These are phyloP conservation scores for Chinchilla lanigera DNA, from an alignment of 2,113 vertebrate genomes.

Conservation along the genomic window DNA sequence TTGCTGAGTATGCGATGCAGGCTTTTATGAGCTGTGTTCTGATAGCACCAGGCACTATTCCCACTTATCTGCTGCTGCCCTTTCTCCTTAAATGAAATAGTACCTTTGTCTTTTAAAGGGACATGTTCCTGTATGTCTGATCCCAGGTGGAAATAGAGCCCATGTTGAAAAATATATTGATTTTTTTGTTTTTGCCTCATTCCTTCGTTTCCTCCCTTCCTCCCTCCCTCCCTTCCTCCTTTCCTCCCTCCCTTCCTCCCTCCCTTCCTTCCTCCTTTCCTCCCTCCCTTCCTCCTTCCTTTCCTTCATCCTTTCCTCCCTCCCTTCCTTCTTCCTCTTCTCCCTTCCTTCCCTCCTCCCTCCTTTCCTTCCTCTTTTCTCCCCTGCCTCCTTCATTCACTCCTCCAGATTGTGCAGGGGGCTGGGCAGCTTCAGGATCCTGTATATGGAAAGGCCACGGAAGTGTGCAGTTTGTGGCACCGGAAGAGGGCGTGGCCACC, in stretches of 20 bases:
- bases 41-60: neutral
- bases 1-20: neutral
- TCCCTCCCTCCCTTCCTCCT: fast-evolving
- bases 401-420: neutral
- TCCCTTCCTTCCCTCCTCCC: too few relatives aligned
- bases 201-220: neutral
- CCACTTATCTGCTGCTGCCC: neutral
- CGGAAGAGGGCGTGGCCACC: neutral
- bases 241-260: fast-evolving
- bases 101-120: neutral
- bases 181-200: neutral
- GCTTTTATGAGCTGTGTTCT: neutral
- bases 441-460: too few relatives aligned
- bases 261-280: too few relatives aligned
- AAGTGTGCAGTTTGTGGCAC: neutral
- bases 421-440: neutral
- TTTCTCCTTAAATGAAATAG: neutral
- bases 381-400: neutral
- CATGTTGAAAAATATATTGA: neutral
- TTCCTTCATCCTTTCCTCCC: fast-evolving
- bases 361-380: neutral
- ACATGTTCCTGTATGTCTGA: neutral
- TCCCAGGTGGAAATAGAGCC: neutral
- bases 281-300: fast-evolving
- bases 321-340: fast-evolving